Evolutionary conservation across 2,888 invertebrate species (phyloP), one percentile per base, ranked within the genome.

Genomic region (Morpho helenor): DNA sequence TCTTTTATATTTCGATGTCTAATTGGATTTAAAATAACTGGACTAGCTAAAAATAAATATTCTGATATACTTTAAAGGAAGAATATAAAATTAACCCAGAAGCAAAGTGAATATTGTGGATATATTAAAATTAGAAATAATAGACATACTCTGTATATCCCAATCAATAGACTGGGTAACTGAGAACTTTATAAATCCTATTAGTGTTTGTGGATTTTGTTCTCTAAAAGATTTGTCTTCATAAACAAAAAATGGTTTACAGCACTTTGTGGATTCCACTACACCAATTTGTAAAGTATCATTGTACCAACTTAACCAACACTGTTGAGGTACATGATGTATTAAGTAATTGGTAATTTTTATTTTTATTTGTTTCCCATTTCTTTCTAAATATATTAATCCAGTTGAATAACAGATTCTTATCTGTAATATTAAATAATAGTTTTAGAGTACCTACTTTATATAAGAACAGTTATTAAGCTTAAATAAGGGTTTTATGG

Each of bases 131-230:
- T 43, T 9, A 22, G 22, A 40, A 9, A 16, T 44, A 41, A 43
- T 52, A 31, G 8, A 57, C 56, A 53, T 70, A 75, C 76, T 62
- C 66, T 75, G 71, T 63, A 72, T 52, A 22, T 64, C 55, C 68
- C 71, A 74, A 31, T 68, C 61, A 31, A 68, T 52, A 7, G 23
- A 49, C 8, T 55, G 39, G n/a, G 41, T 56, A 16, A 54, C 56
- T 40, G 66, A 55, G 53, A 73, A 75, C 60, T 66, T 66, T n/a
- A 75, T 63, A 67, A 66, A 75, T n/a, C 75, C 76, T 61, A 76
- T 66, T 46, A 64, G 8, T 46, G 22, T 23, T 40, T 40, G 44
- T n/a, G 23, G 43, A 8, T 44, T 43, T 22, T 52, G 10, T 57
- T 49, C 49, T 7, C 39, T 23, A 8, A 16, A 23, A 8, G 42